Base-by-base conservation (phyloP, 2,113 vertebrate genomes). In the Nannobrachium achirus region DNA sequence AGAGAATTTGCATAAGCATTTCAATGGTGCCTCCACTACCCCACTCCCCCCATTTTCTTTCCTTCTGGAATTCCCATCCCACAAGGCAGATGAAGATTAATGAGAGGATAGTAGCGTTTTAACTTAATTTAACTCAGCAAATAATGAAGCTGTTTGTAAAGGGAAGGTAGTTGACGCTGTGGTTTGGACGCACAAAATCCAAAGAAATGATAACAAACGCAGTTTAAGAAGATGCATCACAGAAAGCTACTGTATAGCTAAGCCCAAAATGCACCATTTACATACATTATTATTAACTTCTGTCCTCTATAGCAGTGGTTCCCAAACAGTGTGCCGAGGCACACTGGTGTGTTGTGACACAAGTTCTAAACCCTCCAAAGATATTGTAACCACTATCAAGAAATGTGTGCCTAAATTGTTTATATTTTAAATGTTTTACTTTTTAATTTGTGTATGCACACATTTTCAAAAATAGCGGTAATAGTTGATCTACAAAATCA, bases 1-100 rank as follows among this genome's bases (percentile, higher is more conserved):
- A 10, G 57, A 57, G 25, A 72, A 61, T 81, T 64, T 78, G 69
- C 72, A 60, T 48, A 56, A 9, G 56, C 58, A 5, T 58, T 42
- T 20, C 53, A 44, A 44, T 46, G n/a, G 39, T 60, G 25, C 38
- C 45, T 44, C n/a, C 19, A 80, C 63, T 33, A 16, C 9, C 1
- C 55, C 18, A 65, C 71, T 56, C 53, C 49, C 19, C 13, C 14
- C 14, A 3, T 3, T 48, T 48, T 48, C 13, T 33, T 33, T 16
- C 16, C 33, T 40, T 67, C 25, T 45, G 19, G 55, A 69, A 57
- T 63, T 20, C 64, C 63, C 41, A 9, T 8, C 40, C 38, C 56
- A n/a, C 3, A 39, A 73, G 42, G 56, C 10, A 18, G 40, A 76
- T 56, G 16, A 16, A 50, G 49, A 50, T 15, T 50, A 50, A 48